These are phyloP conservation scores for Acanthisitta chloris DNA, from an alignment of 2,113 vertebrate species.

Conservation along the genomic window DNA sequence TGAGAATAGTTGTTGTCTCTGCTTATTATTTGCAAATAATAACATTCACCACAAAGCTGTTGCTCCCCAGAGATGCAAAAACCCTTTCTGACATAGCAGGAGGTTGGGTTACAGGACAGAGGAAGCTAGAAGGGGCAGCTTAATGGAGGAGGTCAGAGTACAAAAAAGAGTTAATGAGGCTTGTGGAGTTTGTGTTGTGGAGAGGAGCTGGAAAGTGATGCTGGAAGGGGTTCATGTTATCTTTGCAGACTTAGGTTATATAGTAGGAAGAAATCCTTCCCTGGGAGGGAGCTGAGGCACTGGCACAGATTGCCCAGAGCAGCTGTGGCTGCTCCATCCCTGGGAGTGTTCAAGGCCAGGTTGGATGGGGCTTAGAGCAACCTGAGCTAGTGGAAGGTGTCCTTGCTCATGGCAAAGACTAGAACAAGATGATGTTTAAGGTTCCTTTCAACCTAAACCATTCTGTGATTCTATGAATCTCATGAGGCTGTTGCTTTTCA, in stretches of 20 bases:
- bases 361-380: neutral
- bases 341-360: neutral
- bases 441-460: neutral
- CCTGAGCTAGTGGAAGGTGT: neutral
- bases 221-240: neutral
- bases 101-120: neutral
- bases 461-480: neutral
- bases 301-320: neutral
- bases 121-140: neutral
- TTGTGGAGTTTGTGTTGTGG: neutral
- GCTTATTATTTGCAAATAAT: conserved; percentile 19
- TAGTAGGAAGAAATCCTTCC: neutral
- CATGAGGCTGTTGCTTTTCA: neutral
- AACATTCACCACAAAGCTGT: neutral
- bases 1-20: neutral
- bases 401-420: neutral
- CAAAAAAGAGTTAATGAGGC: neutral
- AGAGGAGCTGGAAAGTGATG: neutral
- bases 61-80: neutral
- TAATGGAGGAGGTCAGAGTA: neutral
- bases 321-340: neutral
- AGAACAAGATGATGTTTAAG: neutral
- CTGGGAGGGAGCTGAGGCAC: neutral
- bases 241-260: neutral
- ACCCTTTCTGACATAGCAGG: neutral